Percentiles rank a stretch among this genome's conserved stretches.
Conservation (phyloP, 2,113 vertebrate species). For the Sardina pilchardus region DNA sequence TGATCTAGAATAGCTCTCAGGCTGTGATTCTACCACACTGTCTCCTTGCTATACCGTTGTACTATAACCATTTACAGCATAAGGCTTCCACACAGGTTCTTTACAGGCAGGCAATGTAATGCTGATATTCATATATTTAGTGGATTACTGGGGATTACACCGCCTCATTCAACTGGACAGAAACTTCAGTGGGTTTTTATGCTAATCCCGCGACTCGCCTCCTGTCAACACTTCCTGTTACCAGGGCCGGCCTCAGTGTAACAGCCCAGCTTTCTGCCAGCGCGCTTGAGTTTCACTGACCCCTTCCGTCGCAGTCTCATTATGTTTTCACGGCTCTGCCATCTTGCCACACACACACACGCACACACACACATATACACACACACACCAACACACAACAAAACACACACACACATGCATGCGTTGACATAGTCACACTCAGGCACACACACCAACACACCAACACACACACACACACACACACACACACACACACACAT, state of each 20-base stretch:
- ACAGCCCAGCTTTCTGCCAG: neutral
- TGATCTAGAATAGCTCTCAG: too few relatives aligned
- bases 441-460: neutral
- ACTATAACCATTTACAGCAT: neutral
- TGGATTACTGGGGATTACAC: neutral
- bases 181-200: neutral
- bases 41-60: too few relatives aligned
- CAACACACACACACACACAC: neutral
- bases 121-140: neutral
- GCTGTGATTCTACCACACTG: too few relatives aligned
- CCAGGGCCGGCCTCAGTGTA: neutral
- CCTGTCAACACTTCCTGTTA: neutral
- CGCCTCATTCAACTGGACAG: neutral
- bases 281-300: neutral
- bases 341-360: neutral
- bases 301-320: neutral
- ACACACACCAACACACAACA: neutral
- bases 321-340: neutral
- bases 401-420: neutral
- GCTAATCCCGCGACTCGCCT: neutral
- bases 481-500: neutral
- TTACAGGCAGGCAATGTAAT: neutral
- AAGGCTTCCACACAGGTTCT: neutral
- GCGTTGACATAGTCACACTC: neutral
- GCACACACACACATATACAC: neutral